A percentile compares a stretch with the other conserved stretches of the same genome.
Conservation (phyloP, 1,140 invertebrate genomes). For the Caenorhabditis remanei region DNA sequence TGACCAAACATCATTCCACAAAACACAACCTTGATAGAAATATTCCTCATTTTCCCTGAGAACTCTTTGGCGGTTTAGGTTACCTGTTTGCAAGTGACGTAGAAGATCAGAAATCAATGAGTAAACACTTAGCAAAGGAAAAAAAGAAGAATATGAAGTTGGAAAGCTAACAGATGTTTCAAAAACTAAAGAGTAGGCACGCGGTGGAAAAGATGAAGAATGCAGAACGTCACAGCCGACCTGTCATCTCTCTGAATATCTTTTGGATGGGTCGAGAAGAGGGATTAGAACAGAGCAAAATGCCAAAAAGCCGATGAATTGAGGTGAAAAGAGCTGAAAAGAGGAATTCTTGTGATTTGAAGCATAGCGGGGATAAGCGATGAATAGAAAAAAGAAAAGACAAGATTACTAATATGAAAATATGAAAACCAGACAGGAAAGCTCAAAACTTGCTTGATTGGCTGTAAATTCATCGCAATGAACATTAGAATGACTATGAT, state of each 20-base stretch:
- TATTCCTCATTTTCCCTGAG: not conserved
- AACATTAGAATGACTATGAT: too few relatives aligned
- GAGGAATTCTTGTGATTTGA: not conserved
- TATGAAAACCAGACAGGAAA: not conserved
- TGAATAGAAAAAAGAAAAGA: too few relatives aligned
- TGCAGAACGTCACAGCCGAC: not conserved
- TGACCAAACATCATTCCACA: too few relatives aligned
- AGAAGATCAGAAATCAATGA: slow-evolving; percentile 32
- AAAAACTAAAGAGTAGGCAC: slow-evolving; percentile 9
- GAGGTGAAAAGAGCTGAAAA: not conserved
- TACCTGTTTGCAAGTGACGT: slow-evolving; percentile 21
- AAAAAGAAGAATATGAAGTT: slow-evolving; percentile 5
- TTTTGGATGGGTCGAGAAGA: not conserved
- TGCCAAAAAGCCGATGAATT: not conserved
- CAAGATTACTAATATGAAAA: too few relatives aligned
- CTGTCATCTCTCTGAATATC: not conserved
- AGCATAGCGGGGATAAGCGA: too few relatives aligned
- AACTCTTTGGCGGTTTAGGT: not conserved
- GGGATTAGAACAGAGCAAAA: not conserved
- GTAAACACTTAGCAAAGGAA: slow-evolving; percentile 22
- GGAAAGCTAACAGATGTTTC: slow-evolving; percentile 27
- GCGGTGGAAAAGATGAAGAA: not conserved
- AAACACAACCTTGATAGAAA: too few relatives aligned
- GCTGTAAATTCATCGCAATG: too few relatives aligned
- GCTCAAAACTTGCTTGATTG: too few relatives aligned